Conservation (phyloP, 2,888 invertebrate species). For the Chrysina gloriosa region DNA sequence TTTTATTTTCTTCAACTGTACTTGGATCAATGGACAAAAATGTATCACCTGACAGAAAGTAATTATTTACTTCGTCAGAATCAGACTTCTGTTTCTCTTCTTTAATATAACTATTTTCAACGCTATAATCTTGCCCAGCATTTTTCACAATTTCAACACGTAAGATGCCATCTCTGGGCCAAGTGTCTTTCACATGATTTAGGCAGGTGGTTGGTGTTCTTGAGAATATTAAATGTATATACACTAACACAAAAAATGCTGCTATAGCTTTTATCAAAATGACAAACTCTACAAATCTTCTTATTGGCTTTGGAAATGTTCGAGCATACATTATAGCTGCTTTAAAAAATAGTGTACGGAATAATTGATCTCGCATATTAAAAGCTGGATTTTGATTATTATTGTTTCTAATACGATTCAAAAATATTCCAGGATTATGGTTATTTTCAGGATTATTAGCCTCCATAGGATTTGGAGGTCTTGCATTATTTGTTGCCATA, state of each 20-base stretch:
- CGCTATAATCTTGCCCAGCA: slow-evolving; percentile 78
- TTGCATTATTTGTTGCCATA: slow-evolving; percentile 53
- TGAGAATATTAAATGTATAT: slow-evolving; percentile 95
- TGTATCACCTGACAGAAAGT: slow-evolving; percentile 75
- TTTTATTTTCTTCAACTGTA: slow-evolving; percentile 68
- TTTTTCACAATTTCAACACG: slow-evolving; percentile 87
- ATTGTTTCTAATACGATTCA: slow-evolving; percentile 67
- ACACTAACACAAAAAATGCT: slow-evolving; percentile 91
- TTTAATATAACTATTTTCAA: slow-evolving; percentile 86
- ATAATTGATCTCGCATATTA: slow-evolving; percentile 90
- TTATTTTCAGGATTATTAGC: slow-evolving; percentile 57
- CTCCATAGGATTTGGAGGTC: slow-evolving; percentile 47
- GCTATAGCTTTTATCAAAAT: slow-evolving; percentile 83
- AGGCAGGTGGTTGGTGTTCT: slow-evolving; percentile 94
- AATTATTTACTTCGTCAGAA: slow-evolving; percentile 70
- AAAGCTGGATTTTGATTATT: slow-evolving; percentile 81
- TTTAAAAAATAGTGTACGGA: slow-evolving; percentile 94
- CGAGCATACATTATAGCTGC: slow-evolving; percentile 92
- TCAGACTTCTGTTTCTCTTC: slow-evolving; percentile 78
- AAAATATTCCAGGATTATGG: slow-evolving; percentile 36
- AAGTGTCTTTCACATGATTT: slow-evolving; percentile 85
- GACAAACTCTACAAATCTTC: slow-evolving; percentile 86
- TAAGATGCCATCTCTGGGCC: slow-evolving; percentile 96
- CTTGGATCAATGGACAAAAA: slow-evolving; percentile 78
- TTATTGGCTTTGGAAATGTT: slow-evolving; percentile 84